A percentile compares a stretch with the other conserved stretches of the same genome.
Evolutionary conservation across 2,797 vertebrate species (phyloP).

Genomic region (Spheniscus humboldti): DNA sequence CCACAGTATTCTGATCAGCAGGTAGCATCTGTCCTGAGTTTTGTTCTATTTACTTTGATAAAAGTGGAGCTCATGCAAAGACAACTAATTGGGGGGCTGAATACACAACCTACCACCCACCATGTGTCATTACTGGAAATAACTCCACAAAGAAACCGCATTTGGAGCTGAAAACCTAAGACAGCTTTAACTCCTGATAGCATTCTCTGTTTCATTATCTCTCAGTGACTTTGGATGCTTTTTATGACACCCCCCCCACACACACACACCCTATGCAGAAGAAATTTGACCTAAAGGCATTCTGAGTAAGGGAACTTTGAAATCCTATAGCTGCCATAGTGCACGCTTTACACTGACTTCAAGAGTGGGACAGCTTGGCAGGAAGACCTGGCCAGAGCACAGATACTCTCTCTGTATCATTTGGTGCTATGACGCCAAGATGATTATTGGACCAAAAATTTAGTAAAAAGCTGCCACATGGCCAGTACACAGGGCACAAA

Average conservation of each 20-base stretch:
- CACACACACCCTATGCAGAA: background rate
- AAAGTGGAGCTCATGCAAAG: conserved; percentile 25
- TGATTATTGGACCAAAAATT: background rate
- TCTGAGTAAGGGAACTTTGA: background rate
- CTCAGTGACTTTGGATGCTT: background rate
- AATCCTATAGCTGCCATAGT: background rate
- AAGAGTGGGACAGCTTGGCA: background rate
- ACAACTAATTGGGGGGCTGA: conserved; percentile 13
- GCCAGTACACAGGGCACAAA: background rate
- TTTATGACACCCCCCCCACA: background rate
- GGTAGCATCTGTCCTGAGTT: conserved; percentile 34
- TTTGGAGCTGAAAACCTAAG: background rate
- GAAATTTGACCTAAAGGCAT: background rate
- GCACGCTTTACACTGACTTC: background rate
- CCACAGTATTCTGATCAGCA: background rate
- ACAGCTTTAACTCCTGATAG: background rate
- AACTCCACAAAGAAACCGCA: conserved; percentile 26
- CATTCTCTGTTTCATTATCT: background rate
- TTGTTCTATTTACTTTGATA: conserved; percentile 37
- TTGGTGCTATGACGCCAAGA: background rate
- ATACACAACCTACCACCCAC: conserved; percentile 26
- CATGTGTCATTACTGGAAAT: conserved; percentile 19
- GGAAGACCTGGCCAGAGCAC: background rate
- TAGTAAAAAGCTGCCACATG: background rate
- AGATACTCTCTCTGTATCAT: background rate